Conservation (phyloP, 92 coral and sea anemone species). For the Blastomussa wellsi region DNA sequence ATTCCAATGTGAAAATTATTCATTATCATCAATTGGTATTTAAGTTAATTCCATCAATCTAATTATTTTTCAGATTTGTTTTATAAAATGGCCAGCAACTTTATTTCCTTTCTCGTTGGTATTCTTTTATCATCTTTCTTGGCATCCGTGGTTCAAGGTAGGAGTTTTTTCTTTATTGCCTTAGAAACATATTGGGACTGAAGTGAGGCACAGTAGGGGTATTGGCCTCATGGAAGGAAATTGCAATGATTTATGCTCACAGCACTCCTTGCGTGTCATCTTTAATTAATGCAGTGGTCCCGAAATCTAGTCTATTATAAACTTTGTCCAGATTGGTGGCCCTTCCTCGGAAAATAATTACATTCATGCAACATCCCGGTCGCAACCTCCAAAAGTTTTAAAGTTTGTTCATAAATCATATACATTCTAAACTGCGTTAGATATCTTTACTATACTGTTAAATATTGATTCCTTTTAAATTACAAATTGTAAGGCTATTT, state of each 20-base stretch:
- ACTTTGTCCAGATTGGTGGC: not conserved
- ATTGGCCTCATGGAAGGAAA: not conserved
- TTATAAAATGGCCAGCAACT: not conserved
- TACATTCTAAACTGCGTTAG: not conserved
- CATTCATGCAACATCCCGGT: not conserved
- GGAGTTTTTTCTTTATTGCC: not conserved
- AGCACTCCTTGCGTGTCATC: not conserved
- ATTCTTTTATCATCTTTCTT: not conserved
- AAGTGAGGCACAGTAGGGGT: not conserved
- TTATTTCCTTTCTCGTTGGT: not conserved
- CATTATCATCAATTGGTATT: not conserved
- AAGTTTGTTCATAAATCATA: not conserved
- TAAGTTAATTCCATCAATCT: not conserved
- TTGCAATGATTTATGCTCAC: not conserved
- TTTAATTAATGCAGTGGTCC: not conserved
- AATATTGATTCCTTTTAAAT: not conserved
- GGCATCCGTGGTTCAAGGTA: not conserved
- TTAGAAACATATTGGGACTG: not conserved
- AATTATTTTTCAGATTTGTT: not conserved
- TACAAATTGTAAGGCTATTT: not conserved
- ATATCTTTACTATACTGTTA: not conserved
- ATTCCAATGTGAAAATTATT: not conserved
- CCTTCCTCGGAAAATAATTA: not conserved
- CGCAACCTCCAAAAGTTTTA: not conserved
- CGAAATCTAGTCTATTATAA: not conserved